A percentile compares a stretch with the other conserved stretches of the same genome.
Evolutionary conservation across 1,140 invertebrate genomes (phyloP).

Genomic region (Gonatopus flavifemur): DNA sequence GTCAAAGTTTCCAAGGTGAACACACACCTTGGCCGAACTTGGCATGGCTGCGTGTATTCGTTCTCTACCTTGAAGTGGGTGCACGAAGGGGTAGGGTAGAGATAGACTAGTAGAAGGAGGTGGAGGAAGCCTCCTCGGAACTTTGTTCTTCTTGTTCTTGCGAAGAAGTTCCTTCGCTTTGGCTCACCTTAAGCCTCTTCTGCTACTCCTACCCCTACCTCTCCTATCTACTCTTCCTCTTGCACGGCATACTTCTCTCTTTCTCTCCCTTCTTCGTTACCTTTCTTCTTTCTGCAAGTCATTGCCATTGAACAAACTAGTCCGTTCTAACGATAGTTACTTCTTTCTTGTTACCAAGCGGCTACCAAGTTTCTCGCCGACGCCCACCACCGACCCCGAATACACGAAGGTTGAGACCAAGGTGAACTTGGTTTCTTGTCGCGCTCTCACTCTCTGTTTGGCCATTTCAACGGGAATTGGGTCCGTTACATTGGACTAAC

Average conservation of each 20-base stretch:
- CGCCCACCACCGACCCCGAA: slow-evolving; percentile 37
- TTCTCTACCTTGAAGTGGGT: slow-evolving; percentile 18
- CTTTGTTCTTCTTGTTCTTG: slow-evolving; percentile 60
- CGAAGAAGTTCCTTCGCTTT: slow-evolving; percentile 57
- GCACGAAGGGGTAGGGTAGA: slow-evolving; percentile 31
- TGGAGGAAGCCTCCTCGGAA: slow-evolving; percentile 40
- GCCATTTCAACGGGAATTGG: too few species aligned
- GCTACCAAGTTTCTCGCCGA: slow-evolving; percentile 52
- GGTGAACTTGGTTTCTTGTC: slow-evolving; percentile 47
- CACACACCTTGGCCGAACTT: slow-evolving; percentile 39
- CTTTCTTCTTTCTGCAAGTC: slow-evolving; percentile 2
- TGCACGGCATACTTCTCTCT: slow-evolving; percentile 9
- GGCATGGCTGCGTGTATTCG: slow-evolving; percentile 44
- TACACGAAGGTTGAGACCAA: slow-evolving; percentile 48
- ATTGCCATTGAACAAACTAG: slow-evolving; percentile 58
- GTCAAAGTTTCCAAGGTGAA: slow-evolving; percentile 55
- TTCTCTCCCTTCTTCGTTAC: neutral
- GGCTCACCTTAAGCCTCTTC: slow-evolving; percentile 31
- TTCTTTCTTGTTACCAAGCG: slow-evolving; percentile 54
- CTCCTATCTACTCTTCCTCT: slow-evolving; percentile 2
- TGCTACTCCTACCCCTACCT: slow-evolving; percentile 6
- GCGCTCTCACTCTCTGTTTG: slow-evolving; percentile 9
- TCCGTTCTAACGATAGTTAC: slow-evolving; percentile 54
- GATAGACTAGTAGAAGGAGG: slow-evolving; percentile 35
- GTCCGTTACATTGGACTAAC: too few species aligned